Conservation (phyloP, 1,140 invertebrate species). For the Drosophila punjabiensis region DNA sequence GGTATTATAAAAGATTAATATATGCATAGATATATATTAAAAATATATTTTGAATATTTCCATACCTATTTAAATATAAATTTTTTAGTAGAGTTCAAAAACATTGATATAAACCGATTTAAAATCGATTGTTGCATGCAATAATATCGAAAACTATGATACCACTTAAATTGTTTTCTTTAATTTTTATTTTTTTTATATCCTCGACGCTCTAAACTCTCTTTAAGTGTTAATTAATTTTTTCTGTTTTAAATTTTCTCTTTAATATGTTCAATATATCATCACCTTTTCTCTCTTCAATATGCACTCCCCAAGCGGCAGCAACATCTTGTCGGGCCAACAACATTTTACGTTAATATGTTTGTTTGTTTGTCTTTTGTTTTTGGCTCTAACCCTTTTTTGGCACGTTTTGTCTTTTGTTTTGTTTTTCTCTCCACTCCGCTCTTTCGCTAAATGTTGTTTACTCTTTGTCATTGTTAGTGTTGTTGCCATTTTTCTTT, state of each 20-base stretch:
- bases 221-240: not conserved
- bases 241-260: not conserved
- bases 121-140: no score
- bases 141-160: no score
- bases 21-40: no score
- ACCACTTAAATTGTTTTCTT: no score
- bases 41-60: no score
- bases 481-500: constrained; percentile 72
- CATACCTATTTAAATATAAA: no score
- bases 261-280: not conserved
- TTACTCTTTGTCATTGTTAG: constrained; percentile 80
- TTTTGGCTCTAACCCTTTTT: constrained; percentile 63
- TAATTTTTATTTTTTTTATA: no score
- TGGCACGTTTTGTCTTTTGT: constrained; percentile 46
- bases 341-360: constrained; percentile 79
- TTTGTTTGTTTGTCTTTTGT: constrained; percentile 78
- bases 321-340: constrained; percentile 33
- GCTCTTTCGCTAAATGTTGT: constrained; percentile 75
- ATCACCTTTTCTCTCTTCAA: not conserved
- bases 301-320: constrained; percentile 2
- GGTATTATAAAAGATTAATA: no score
- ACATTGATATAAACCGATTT: no score
- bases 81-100: no score
- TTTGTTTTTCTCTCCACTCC: constrained; percentile 32
- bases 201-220: not conserved